These are phyloP conservation scores for Aradus depressus DNA, from an alignment of 2,888 invertebrate species.

Conservation along the genomic window DNA sequence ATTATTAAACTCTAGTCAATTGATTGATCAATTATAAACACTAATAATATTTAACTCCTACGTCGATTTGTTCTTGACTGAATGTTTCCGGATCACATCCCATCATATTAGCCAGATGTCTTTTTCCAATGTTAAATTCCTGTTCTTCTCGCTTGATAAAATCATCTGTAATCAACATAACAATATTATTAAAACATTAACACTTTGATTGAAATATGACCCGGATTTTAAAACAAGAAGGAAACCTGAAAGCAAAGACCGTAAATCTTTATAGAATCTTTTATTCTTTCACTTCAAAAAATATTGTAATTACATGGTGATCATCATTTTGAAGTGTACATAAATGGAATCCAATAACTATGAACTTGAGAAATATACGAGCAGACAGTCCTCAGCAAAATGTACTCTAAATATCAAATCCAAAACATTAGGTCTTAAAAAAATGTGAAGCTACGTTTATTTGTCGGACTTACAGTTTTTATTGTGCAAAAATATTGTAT, in stretches of 20 bases:
- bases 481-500: too few relatives aligned
- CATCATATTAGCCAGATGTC: slow-evolving; percentile 98
- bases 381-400: too few relatives aligned
- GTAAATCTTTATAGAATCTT: too few relatives aligned
- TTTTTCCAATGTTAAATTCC: slow-evolving; percentile 82
- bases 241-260: background rate
- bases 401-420: too few relatives aligned
- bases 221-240: background rate
- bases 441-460: too few relatives aligned
- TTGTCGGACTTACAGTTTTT: too few relatives aligned
- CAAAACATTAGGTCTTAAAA: too few relatives aligned
- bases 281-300: too few relatives aligned
- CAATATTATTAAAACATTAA: background rate
- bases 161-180: slow-evolving; percentile 43
- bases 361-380: too few relatives aligned
- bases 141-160: slow-evolving; percentile 67
- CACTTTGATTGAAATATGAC: background rate
- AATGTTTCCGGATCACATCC: slow-evolving; percentile 83
- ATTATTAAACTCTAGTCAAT: background rate
- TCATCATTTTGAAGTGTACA: too few relatives aligned
- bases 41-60: slow-evolving; percentile 36
- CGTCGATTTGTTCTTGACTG: slow-evolving; percentile 76
- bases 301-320: too few relatives aligned
- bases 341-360: too few relatives aligned
- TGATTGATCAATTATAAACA: background rate